Evolutionary conservation across 2,113 vertebrate species (phyloP), one percentile per base, ranked within the genome.

Genomic region (Seriola dumerili): DNA sequence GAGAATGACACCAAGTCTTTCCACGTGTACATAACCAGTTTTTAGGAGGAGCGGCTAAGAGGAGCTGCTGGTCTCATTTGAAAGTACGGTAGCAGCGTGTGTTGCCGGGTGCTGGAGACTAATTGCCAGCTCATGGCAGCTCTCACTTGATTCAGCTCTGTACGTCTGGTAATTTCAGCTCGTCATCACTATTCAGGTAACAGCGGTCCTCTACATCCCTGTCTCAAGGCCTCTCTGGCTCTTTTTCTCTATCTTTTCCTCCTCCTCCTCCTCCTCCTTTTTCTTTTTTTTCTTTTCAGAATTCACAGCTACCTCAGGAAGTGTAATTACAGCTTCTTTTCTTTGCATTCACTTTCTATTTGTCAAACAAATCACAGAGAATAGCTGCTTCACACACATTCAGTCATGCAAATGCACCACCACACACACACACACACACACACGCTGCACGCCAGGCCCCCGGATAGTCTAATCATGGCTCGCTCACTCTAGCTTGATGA

Each of bases 401-500:
- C 78, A 55, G 71, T 38, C 72, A 36, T 21, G 80, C 78, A 63
- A 76, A 63, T 19, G 73, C 76, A 40, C 16, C 64, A 66, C 34
- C 34, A 32, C 68, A 32, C 68, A n/a, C 52, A 23, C 69, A 32
- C 68, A 32, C 68, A n/a, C 52, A n/a, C 52, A 23, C 69, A 32
- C 68, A 32, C 68, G 50, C 81, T 44, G 74, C 89, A 85, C 32
- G 88, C 91, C 80, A 86, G 76, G 78, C 58, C 67, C n/a, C 65
- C 72, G 72, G 88, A 89, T 85, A 69, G 72, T 75, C 84, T 87
- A 92, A 92, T 92, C 87, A 89, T 42, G 65, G 71, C 44, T 84
- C 70, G 1, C 73, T 88, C 62, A 75, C 84, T 87, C 88, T 29
- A 38, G 78, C 80, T 85, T 90, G 86, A 88, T 92, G 89, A 90